phyloP scores from a whole-genome alignment of 2,888 invertebrate species.

The Epirrhoe tristata region DNA sequence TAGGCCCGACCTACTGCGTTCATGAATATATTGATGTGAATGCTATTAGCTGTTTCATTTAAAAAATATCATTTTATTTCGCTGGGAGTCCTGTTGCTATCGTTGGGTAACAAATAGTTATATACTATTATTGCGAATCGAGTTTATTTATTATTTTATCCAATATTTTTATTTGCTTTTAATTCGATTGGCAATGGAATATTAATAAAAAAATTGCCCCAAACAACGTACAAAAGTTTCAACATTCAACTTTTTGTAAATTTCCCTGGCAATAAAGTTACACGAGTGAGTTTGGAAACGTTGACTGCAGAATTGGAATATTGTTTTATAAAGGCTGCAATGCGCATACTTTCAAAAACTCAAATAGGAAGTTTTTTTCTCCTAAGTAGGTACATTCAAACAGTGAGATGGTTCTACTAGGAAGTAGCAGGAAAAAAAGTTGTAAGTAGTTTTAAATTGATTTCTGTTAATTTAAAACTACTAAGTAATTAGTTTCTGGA shows the following conservation, averaged over 20 bases:
- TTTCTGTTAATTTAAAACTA: too few relatives aligned
- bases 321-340: background rate
- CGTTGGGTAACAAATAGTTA: background rate
- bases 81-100: background rate
- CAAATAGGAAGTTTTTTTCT: background rate
- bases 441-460: too few relatives aligned
- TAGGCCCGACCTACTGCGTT: too few relatives aligned
- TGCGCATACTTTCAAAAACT: background rate
- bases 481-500: too few relatives aligned
- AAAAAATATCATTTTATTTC: too few relatives aligned
- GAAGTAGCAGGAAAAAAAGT: too few relatives aligned
- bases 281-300: background rate
- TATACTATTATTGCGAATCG: background rate
- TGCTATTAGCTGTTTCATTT: too few relatives aligned
- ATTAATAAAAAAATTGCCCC: background rate
- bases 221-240: background rate
- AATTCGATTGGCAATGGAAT: background rate
- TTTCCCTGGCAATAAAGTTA: background rate
- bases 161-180: background rate
- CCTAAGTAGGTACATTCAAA: too few relatives aligned
- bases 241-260: background rate
- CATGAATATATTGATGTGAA: too few relatives aligned
- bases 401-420: too few relatives aligned
- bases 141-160: background rate
- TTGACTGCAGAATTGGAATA: background rate